Base-by-base conservation (phyloP, 2,888 invertebrate genomes). In the Ceramica pisi region DNA sequence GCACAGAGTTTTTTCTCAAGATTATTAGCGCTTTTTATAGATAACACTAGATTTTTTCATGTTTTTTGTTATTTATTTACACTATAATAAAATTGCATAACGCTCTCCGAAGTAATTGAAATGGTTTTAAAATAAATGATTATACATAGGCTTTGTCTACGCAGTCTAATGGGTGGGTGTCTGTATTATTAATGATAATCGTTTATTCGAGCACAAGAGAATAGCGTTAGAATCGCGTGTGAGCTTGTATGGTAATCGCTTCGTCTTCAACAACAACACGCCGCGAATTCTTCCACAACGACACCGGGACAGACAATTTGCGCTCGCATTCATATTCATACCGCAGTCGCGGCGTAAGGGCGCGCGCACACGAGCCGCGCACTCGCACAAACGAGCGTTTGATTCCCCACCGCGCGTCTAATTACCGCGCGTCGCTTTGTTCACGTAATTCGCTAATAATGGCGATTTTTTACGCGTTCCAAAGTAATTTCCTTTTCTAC, bases 391-490 rank as follows among this genome's bases (percentile, higher is more conserved):
- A 85, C 73, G 85, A 85, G 73, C 78, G 77, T 83, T 86, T 85
- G 83, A 86, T 86, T 46, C 59, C 64, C 46, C 68, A 62, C 75
- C 71, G 53, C 67, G 69, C 82, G 73, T 65, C 64, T 79, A 84
- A 82, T 84, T 84, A 78, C 78, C 63, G 62, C 67, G 23, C 53
- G 46, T 55, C 62, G 73, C 84, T 82, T 86, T 85, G 85, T 86
- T 80, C 65, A 46, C 73, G 67, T 85, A 85, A 86, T 86, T 85
- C 73, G 64, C 68, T 80, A 85, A 86, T 86, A 86, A 86, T 83
- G 65, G 61, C 63, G 67, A 84, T 78, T 84, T 80, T 84, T 84
- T 80, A 72, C 75, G 71, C 74, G 71, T 75, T 67, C 72, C 61
- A 66, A 76, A 71, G 77, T 80, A 83, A 85, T 84, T 80, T 83